phyloP scores from a whole-genome alignment of 2,797 vertebrate species.

The Cebuella pygmaea region DNA sequence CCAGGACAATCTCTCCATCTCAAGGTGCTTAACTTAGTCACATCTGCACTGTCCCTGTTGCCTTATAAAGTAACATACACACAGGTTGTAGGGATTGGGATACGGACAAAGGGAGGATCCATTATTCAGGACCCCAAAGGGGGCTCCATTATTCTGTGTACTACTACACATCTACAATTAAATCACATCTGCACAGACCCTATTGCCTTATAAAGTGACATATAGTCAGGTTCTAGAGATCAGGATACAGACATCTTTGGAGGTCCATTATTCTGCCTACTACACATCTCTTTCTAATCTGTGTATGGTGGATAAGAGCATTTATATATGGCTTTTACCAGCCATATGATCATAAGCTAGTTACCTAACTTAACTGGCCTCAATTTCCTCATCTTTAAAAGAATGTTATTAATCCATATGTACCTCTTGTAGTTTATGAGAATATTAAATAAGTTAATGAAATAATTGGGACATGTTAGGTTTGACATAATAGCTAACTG shows the following conservation, averaged over 20 bases:
- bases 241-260: background rate
- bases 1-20: background rate
- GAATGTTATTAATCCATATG: background rate
- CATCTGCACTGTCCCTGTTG: background rate
- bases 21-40: background rate
- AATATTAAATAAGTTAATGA: background rate
- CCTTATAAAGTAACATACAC: background rate
- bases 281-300: background rate
- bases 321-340: background rate
- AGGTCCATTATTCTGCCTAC: background rate
- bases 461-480: background rate
- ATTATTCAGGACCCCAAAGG: background rate
- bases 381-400: slow-evolving; percentile 13
- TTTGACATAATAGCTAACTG: background rate
- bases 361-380: background rate
- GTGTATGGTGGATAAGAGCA: background rate
- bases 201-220: background rate
- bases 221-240: background rate
- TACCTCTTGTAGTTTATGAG: background rate
- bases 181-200: background rate
- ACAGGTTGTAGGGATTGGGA: background rate
- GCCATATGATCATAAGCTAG: background rate
- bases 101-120: background rate
- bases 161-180: background rate
- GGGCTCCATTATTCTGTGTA: background rate